Base-by-base conservation (phyloP, 2,797 vertebrate genomes). In the Myripristis murdjan region DNA sequence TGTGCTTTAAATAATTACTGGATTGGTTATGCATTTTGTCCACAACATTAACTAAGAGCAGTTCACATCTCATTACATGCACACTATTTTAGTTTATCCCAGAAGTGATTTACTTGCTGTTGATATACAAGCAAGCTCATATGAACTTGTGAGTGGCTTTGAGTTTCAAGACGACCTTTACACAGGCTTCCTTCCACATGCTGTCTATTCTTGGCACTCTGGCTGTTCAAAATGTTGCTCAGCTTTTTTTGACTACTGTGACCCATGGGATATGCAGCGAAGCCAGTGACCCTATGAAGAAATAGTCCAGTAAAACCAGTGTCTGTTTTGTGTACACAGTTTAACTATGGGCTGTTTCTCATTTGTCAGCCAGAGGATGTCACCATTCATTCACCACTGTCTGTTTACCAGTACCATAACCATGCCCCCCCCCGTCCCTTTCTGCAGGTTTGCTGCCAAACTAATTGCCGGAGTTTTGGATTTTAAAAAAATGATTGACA, bases 401-500 rank as follows among this genome's bases (percentile, higher is more conserved):
- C n/a, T n/a, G n/a, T n/a, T n/a, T n/a, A n/a, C n/a, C n/a, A n/a
- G n/a, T n/a, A n/a, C n/a, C n/a, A n/a, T n/a, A n/a, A n/a, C n/a
- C n/a, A n/a, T n/a, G 6, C 6, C 6, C 6, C 26, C n/a, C 26
- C 26, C 26, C 28, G 2, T 16, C 9, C 73, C 16, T 70, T 37
- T 75, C 75, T 79, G 33, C 86, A 99, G 98, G 87, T 99, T 98
- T 90, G 97, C 98, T 75, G 96, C 98, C 71, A 99, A 95, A 88
- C 86, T 99, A 84, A 99, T 99, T 0, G 95, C 97, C 64, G 98
- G 98, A 1, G 95, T 97, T 83, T 90, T 99, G 93, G 96, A 98
- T 86, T 99, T 99, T 89, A 99, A 99, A 92, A 74, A 86, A 55
- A 96, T 98, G 98, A 94, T 99, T 89, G 97, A 99, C 94, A 96